Evolutionary conservation across 2,797 vertebrate genomes (phyloP).

Genomic region (Silurus aristotelis): DNA sequence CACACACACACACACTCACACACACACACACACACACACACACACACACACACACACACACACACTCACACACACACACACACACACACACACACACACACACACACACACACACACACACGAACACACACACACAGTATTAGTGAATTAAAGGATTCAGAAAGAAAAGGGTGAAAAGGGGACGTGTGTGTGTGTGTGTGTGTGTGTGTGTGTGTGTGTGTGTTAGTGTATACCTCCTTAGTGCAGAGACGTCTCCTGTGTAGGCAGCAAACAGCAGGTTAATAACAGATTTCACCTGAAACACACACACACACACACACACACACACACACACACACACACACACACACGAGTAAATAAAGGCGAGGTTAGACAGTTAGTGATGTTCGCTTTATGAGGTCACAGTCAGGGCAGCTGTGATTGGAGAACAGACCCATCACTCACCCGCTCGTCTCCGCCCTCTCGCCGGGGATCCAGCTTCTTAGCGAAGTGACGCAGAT

Average conservation of each 20-base stretch:
- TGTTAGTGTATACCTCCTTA: constrained; percentile 80
- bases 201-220: not conserved
- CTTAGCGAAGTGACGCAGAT: constrained; percentile 95
- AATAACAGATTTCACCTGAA: constrained; percentile 98
- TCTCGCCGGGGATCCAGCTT: constrained; percentile 96
- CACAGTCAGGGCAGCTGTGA: not conserved
- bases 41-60: constrained; percentile 33
- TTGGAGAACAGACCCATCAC: constrained; percentile 49
- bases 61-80: constrained; percentile 42
- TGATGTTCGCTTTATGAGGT: not conserved
- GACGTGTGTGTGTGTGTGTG: not conserved
- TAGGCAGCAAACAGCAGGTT: constrained; percentile 96
- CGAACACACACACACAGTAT: constrained; percentile 21
- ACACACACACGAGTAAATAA: not conserved
- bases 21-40: constrained; percentile 36
- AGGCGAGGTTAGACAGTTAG: not conserved
- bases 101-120: constrained; percentile 33
- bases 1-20: constrained; percentile 28
- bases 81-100: constrained; percentile 20
- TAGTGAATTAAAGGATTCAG: not conserved
- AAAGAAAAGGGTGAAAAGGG: not conserved
- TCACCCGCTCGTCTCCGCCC: constrained; percentile 97
- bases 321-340: not conserved
- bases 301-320: not conserved
- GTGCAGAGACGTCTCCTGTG: constrained; percentile 94